Evolutionary conservation across 2,888 invertebrate genomes (phyloP).

Genomic region (Craniophora ligustri): DNA sequence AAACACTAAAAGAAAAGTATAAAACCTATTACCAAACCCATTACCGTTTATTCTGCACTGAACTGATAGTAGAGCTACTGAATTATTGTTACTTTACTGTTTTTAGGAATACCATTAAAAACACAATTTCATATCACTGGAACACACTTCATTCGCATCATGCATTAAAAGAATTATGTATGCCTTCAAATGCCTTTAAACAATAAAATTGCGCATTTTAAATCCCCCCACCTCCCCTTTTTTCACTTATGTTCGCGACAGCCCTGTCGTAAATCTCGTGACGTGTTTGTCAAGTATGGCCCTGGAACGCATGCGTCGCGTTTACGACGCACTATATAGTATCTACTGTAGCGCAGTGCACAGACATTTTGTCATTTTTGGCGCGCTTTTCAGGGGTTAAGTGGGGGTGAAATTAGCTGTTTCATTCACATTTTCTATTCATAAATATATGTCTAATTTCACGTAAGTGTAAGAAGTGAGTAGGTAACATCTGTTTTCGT

Average conservation of each 20-base stretch:
- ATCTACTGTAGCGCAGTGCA: constrained; percentile 47
- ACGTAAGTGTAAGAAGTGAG: no score
- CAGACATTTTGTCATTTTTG: constrained; percentile 45
- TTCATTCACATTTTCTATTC: no score
- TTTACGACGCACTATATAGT: constrained; percentile 47
- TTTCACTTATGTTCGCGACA: constrained; percentile 47
- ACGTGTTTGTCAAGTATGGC: constrained; percentile 71
- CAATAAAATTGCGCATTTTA: constrained; percentile 45
- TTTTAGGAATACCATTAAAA: background rate
- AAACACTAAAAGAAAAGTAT: no score
- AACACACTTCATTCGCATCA: constrained; percentile 5
- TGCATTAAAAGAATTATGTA: constrained; percentile 27
- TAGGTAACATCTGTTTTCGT: background rate
- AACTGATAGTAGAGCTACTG: no score
- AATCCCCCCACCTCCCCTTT: constrained; percentile 29
- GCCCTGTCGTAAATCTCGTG: constrained; percentile 63
- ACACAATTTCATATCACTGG: background rate
- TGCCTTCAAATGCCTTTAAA: constrained; percentile 39
- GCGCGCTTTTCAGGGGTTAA: constrained; percentile 38
- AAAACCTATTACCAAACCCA: no score
- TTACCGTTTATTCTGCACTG: no score
- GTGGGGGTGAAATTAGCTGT: constrained; percentile 57
- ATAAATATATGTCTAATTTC: no score
- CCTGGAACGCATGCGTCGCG: constrained; percentile 46
- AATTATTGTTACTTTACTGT: no score